phyloP scores from a whole-genome alignment of 2,888 invertebrate genomes.

The Gymnocheta viridis region DNA sequence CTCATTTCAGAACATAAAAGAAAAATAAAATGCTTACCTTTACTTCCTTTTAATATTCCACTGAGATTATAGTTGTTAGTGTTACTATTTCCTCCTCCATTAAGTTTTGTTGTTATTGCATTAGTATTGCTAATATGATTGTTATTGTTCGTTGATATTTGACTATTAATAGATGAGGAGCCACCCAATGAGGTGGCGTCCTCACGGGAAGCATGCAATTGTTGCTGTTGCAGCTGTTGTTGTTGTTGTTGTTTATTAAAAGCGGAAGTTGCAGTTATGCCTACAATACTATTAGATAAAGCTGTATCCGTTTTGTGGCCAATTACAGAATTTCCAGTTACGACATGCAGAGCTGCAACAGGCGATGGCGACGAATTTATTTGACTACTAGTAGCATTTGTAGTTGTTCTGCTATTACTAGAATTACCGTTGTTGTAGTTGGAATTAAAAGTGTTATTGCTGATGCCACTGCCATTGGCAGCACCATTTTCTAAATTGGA shows the following conservation, averaged over 20 bases:
- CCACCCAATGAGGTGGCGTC: conserved; percentile 79
- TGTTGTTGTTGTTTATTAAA: conserved; percentile 68
- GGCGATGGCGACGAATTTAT: conserved; percentile 69
- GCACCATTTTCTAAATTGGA: conserved; percentile 77
- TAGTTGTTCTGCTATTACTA: conserved; percentile 35
- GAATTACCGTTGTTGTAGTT: conserved; percentile 65
- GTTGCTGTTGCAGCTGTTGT: conserved; percentile 75
- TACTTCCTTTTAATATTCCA: conserved; percentile 78
- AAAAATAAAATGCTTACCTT: conserved; percentile 73
- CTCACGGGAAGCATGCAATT: conserved; percentile 77
- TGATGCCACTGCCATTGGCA: conserved; percentile 72
- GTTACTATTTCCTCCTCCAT: conserved; percentile 65
- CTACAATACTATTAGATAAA: conserved; percentile 31
- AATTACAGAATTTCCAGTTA: conserved; percentile 48
- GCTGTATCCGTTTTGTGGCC: conserved; percentile 62
- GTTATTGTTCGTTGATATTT: conserved; percentile 71
- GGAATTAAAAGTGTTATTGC: conserved; percentile 68
- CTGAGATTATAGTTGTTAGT: conserved; percentile 71
- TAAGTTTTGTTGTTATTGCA: conserved; percentile 61
- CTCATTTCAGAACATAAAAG: background rate
- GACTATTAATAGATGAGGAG: conserved; percentile 79
- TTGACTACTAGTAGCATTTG: conserved; percentile 60
- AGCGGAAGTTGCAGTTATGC: conserved; percentile 58
- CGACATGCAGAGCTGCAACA: conserved; percentile 40
- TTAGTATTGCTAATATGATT: conserved; percentile 51